Evolutionary conservation across 2,113 vertebrate genomes (phyloP).

Genomic region (Argyrosomus japonicus): DNA sequence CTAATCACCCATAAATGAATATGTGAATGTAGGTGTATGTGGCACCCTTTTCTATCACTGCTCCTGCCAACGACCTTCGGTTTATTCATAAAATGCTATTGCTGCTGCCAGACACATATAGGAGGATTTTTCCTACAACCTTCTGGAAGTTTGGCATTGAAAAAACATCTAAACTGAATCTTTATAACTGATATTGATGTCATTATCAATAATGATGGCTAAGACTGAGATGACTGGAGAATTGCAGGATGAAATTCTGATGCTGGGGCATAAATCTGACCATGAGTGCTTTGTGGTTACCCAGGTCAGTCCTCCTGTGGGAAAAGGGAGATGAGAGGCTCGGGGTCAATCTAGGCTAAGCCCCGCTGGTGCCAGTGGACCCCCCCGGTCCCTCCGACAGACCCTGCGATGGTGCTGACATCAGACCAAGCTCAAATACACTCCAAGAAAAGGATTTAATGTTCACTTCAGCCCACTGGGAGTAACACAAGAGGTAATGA

Average conservation of each 20-base stretch:
- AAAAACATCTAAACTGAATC: neutral
- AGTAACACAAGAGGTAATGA: neutral
- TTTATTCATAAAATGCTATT: conserved; percentile 18
- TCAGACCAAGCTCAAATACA: conserved; percentile 53
- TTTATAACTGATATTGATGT: too few relatives aligned
- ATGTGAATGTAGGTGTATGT: neutral
- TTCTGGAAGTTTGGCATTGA: neutral
- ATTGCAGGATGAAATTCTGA: conserved; percentile 30
- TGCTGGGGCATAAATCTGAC: conserved; percentile 73
- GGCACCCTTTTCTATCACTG: neutral
- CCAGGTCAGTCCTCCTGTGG: conserved; percentile 71
- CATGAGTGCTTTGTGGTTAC: conserved; percentile 61
- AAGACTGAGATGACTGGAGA: conserved; percentile 21
- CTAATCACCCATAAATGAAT: neutral
- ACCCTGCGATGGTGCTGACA: conserved; percentile 27
- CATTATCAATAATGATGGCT: too few relatives aligned
- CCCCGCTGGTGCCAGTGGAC: conserved; percentile 77
- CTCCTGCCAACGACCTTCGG: neutral
- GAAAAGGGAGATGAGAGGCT: conserved; percentile 74
- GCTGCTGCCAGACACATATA: neutral
- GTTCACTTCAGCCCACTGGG: neutral
- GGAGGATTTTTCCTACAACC: neutral
- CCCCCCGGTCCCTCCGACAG: conserved; percentile 42
- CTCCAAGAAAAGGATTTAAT: neutral
- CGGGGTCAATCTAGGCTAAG: conserved; percentile 80